A percentile compares a stretch with the other conserved stretches of the same genome.
phyloP scores from a whole-genome alignment of 2,797 vertebrate genomes.

The Dryobates pubescens region DNA sequence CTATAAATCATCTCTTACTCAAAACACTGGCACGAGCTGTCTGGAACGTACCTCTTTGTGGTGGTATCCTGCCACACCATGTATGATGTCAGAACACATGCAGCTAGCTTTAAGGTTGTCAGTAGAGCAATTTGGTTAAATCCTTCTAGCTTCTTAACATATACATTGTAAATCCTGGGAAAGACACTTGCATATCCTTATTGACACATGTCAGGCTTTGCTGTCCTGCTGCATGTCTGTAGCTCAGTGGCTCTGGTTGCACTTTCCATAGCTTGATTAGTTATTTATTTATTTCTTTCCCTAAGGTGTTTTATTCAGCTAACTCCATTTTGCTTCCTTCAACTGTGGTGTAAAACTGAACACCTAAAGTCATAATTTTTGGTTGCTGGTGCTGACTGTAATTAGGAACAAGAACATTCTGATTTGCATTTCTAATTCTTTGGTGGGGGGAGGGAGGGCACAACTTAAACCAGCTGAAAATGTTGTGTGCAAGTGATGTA shows the following conservation, averaged over 20 bases:
- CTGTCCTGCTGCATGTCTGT: conserved; percentile 39
- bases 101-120: conserved; percentile 70
- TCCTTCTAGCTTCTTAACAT: conserved; percentile 63
- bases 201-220: conserved; percentile 58
- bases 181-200: conserved; percentile 41
- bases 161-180: conserved; percentile 64
- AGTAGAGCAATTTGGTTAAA: conserved; percentile 60
- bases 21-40: conserved; percentile 58
- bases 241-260: neutral
- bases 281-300: neutral
- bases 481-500: rapidly evolving
- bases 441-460: neutral
- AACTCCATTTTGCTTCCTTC: neutral
- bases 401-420: conserved; percentile 20
- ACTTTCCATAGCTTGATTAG: neutral
- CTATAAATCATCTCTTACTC: conserved; percentile 77
- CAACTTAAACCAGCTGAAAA: conserved; percentile 36
- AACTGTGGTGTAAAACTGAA: neutral
- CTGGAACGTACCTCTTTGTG: conserved; percentile 53
- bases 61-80: conserved; percentile 27
- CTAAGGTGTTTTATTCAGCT: neutral
- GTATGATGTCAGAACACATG: conserved; percentile 45
- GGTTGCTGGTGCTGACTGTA: conserved; percentile 30
- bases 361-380: conserved; percentile 36
- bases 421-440: conserved; percentile 37